A percentile compares a stretch with the other conserved stretches of the same genome.
Evolutionary conservation across 1,140 invertebrate genomes (phyloP).

Genomic region (Aphelenchoides avenae): DNA sequence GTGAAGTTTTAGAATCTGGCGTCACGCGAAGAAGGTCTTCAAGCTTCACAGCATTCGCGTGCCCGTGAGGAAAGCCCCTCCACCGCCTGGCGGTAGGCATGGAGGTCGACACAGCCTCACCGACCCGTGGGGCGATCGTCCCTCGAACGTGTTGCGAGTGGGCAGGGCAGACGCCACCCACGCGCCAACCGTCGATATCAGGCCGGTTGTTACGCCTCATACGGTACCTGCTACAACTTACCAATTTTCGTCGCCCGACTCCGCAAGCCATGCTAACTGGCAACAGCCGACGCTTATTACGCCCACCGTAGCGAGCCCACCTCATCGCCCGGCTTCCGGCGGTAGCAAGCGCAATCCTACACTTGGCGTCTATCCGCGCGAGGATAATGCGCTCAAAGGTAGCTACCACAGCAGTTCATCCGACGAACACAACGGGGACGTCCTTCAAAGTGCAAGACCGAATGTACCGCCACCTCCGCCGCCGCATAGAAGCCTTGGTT

Average conservation of each 20-base stretch:
- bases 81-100: conserved; percentile 33
- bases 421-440: conserved; percentile 3
- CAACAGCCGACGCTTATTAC: too few relatives aligned
- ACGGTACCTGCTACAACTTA: too few relatives aligned
- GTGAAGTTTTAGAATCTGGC: conserved; percentile 47
- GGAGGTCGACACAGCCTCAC: conserved; percentile 21
- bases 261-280: too few relatives aligned
- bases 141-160: background rate
- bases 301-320: too few relatives aligned
- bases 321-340: too few relatives aligned
- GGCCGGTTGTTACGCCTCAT: too few relatives aligned
- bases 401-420: too few relatives aligned
- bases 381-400: too few relatives aligned
- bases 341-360: too few relatives aligned
- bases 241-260: too few relatives aligned
- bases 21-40: conserved; percentile 26
- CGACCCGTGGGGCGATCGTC: conserved; percentile 18
- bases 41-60: conserved; percentile 42
- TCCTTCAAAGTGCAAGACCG: background rate
- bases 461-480: conserved; percentile 6
- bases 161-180: background rate
- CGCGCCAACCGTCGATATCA: too few relatives aligned
- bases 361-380: too few relatives aligned
- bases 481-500: conserved; percentile 6
- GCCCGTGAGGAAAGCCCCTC: conserved; percentile 52